Conservation (phyloP, 2,797 vertebrate genomes). For the Toxotes lorentzi region DNA sequence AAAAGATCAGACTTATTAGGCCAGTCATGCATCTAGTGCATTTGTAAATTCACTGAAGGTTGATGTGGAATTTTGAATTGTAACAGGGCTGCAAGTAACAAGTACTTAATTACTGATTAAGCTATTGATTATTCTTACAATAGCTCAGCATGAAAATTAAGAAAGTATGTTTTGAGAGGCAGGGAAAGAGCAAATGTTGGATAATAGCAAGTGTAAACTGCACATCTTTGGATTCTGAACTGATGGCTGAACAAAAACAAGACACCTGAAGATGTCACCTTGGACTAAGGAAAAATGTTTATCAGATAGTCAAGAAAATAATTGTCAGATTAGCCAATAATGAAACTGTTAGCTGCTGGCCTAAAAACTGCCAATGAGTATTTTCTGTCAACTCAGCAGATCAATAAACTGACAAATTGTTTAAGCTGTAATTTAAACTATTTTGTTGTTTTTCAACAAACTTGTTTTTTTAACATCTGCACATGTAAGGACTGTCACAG, state of each 20-base stretch:
- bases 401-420: no score
- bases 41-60: neutral
- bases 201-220: neutral
- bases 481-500: neutral
- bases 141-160: no score
- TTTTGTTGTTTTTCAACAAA: no score
- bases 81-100: neutral
- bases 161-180: neutral
- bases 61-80: neutral
- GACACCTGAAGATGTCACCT: no score
- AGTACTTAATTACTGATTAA: no score
- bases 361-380: neutral
- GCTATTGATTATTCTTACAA: no score
- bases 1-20: neutral
- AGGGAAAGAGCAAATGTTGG: neutral
- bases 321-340: neutral
- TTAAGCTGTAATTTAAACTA: no score
- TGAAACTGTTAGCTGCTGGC: neutral
- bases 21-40: neutral
- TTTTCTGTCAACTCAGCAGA: neutral
- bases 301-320: neutral
- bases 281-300: no score
- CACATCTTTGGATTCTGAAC: no score
- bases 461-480: no score
- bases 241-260: no score